Evolutionary conservation across 2,797 vertebrate genomes (phyloP).

Genomic region (Myotis findleyi): DNA sequence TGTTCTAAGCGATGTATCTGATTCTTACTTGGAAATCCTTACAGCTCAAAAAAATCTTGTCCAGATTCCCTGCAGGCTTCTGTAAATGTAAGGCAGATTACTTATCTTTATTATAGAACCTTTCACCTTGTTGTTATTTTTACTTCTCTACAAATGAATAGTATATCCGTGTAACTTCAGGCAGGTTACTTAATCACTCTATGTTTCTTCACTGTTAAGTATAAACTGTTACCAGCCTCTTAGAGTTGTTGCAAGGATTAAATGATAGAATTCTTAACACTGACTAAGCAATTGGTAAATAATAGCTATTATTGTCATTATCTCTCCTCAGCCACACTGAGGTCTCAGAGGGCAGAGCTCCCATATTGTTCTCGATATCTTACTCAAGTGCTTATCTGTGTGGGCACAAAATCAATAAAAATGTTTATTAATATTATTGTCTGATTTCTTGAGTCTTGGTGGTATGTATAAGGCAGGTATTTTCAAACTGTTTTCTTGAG

Average conservation of each 20-base stretch:
- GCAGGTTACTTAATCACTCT: background rate
- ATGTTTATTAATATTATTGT: constrained; percentile 48
- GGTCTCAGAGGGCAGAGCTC: background rate
- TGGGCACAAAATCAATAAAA: constrained; percentile 22
- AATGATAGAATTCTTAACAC: background rate
- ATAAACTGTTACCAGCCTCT: background rate
- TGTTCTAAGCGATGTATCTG: background rate
- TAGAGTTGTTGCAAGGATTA: constrained; percentile 2
- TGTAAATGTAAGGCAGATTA: background rate
- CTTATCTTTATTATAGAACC: background rate
- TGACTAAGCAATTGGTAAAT: background rate
- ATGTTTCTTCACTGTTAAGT: constrained; percentile 25
- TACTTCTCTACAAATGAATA: background rate
- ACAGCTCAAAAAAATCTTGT: background rate
- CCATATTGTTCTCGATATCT: constrained; percentile 1
- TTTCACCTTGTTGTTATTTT: constrained; percentile 6
- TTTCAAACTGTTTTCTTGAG: constrained; percentile 43
- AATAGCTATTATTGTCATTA: background rate
- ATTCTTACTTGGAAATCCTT: constrained; percentile 40
- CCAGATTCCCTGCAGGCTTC: background rate
- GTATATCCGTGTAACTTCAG: background rate
- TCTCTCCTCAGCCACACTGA: background rate
- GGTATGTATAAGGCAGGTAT: background rate
- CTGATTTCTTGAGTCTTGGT: constrained; percentile 29
- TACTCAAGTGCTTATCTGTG: background rate